These are phyloP conservation scores for Brachymystax lenok DNA, from an alignment of 2,797 vertebrate species.

Conservation along the genomic window DNA sequence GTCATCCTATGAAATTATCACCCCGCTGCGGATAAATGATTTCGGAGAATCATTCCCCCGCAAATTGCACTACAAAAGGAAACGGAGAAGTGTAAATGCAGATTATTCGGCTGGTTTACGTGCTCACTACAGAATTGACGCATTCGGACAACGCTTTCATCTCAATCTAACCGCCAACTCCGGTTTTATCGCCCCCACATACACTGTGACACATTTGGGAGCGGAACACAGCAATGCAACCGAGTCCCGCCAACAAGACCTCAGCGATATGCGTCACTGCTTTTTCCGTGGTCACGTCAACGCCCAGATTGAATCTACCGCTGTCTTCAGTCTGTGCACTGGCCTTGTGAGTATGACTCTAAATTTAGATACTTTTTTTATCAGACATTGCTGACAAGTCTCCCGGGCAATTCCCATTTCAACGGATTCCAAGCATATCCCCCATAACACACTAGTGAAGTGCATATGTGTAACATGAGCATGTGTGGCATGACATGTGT, in stretches of 20 bases:
- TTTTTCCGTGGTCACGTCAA: conserved; percentile 96
- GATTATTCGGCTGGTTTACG: conserved; percentile 71
- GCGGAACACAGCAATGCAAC: conserved; percentile 43
- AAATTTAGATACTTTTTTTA: neutral
- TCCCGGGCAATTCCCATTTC: conserved; percentile 28
- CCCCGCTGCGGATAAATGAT: conserved; percentile 88
- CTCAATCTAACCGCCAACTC: conserved; percentile 91
- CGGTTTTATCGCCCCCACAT: conserved; percentile 84
- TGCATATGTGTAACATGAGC: conserved; percentile 42
- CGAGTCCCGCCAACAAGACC: conserved; percentile 42
- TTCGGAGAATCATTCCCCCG: conserved; percentile 89
- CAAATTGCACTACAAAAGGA: conserved; percentile 82
- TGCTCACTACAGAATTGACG: conserved; percentile 85
- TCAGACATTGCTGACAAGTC: conserved; percentile 29
- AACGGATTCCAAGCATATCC: conserved; percentile 29
- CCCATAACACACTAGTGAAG: conserved; percentile 24
- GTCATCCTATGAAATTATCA: conserved; percentile 91
- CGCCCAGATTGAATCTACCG: conserved; percentile 72
- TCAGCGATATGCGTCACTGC: conserved; percentile 87
- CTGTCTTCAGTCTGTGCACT: conserved; percentile 92
- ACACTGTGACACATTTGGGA: conserved; percentile 84
- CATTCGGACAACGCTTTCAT: conserved; percentile 90
- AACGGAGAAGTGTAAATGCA: conserved; percentile 79
- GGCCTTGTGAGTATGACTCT: conserved; percentile 86
- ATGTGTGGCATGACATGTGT: conserved; percentile 46